Base-by-base conservation (phyloP, 2,797 vertebrate species). In the Octomys mimax region DNA sequence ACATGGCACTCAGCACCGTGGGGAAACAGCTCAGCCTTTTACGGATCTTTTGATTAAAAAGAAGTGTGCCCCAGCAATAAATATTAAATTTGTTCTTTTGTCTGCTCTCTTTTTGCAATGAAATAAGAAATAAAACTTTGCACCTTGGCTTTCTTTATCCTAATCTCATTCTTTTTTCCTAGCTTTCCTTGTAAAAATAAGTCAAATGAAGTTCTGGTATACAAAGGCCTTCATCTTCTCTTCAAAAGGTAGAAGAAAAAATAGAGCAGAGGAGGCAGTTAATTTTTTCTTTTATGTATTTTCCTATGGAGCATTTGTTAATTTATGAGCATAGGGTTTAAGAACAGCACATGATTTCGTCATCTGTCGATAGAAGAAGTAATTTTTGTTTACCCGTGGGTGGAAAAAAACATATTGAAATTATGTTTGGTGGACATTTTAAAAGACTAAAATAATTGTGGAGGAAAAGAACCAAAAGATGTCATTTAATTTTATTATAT, bases 11-110 rank as follows among this genome's bases (percentile, higher is more conserved):
- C 8, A 31, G 19, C 77, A 39, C 4, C 57, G 6, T 13, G 46
- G 33, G 52, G n/a, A 89, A 88, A 46, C 36, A 89, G 79, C 12
- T 84, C 57, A 28, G 28, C 77, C 18, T 26, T 68, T 89, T 52
- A 9, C 70, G 77, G 79, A 54, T 28, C 28, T 82, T 61, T 85
- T 89, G 39, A 92, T 94, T 91, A 87, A 77, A 91, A 59, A 66
- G 62, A 87, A 2, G 26, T 16, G 83, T 84, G 62, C 57, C 46
- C 31, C 22, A 78, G 13, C 75, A 80, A 33, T 66, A 77, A 71
- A 66, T 77, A 64, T 36, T 87, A 36, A 62, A 80, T 59, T 78
- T 31, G n/a, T 16, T 81, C 46, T 64, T 77, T 88, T 73, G 68
- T 1, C 36, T 73, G 21, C 16, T 91, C 10, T 46, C 33, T 89